A percentile compares a stretch with the other conserved stretches of the same genome.
Evolutionary conservation across 2,888 invertebrate genomes (phyloP).

Genomic region (Spatulosminthurus flaviceps): DNA sequence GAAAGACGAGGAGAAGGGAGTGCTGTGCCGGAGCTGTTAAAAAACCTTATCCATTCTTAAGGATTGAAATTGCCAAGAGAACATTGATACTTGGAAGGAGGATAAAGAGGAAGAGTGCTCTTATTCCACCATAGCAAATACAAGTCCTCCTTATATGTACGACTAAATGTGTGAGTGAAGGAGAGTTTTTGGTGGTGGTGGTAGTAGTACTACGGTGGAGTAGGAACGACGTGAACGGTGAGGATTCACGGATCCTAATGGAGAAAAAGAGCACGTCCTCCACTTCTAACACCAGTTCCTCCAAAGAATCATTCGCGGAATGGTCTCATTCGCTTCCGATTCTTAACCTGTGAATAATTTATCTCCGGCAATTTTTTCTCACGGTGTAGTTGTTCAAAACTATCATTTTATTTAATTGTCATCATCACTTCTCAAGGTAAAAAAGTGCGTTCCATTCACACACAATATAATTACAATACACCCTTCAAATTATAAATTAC

Average conservation of each 20-base stretch:
- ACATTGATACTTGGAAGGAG: background rate
- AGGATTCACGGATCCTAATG: background rate
- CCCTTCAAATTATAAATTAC: too few species aligned
- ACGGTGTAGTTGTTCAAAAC: background rate
- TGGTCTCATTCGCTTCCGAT: background rate
- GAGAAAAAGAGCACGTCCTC: background rate
- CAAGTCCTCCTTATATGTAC: too few species aligned
- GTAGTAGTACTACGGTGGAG: too few species aligned
- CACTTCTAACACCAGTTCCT: background rate
- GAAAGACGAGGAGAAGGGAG: conserved; percentile 10
- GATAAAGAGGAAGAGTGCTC: background rate
- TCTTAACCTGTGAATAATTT: background rate
- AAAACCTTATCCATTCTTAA: conserved; percentile 11
- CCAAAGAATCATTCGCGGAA: conserved; percentile 9
- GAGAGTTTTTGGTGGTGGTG: too few species aligned
- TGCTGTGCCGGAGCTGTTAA: background rate
- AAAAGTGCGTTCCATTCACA: too few species aligned
- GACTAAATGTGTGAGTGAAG: too few species aligned
- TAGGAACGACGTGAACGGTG: too few species aligned
- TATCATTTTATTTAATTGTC: too few species aligned
- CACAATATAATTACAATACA: too few species aligned
- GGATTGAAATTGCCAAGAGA: background rate
- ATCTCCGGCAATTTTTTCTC: too few species aligned
- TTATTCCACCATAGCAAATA: background rate
- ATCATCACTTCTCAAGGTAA: too few species aligned